Evolutionary conservation across 2,888 invertebrate species (phyloP), one percentile per base, ranked within the genome.

Genomic region (Coecobrya sp.): DNA sequence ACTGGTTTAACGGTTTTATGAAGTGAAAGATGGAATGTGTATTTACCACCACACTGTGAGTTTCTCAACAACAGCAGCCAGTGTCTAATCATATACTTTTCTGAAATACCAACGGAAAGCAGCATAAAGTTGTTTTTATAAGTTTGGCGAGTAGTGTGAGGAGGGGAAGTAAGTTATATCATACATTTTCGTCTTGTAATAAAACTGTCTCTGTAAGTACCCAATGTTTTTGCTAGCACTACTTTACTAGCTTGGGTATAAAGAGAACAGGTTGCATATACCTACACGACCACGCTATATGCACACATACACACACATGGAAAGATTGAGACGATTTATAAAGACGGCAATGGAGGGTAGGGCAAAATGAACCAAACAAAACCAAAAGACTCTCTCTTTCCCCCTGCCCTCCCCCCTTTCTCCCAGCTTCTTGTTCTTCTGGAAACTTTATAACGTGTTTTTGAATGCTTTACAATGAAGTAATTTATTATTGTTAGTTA

Each of bases 81-180:
- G 73, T 45, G 49, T 76, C 73, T 76, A 76, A 76, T 76, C 73
- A 45, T 76, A 45, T 76, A 22, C n/a, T 22, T 22, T 42, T 19
- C 49, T 45, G 25, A 45, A 25, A 45, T 36, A 36, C n/a, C 16
- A 79, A 16, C 27, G n/a, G 8, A 49, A 76, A 76, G 11, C 5
- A 30, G 59, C 13, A 62, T 62, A 62, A 82, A 82, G 59, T 62
- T 82, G 62, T 82, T 62, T n/a, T 82, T 62, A 45, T 82, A 82
- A 82, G 82, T 82, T 82, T 82, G 59, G 82, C 82, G 82, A 82
- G 82, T 45, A 25, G 81, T 81, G 81, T 52, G 81, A 82, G 42
- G 62, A 82, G 82, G 45, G 82, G 82, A 82, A 82, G 82, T 82
- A 82, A 87, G 76, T 70, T 88, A 88, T 76, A 88, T 88, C 81